Conservation (phyloP, 2,888 invertebrate genomes). For the Eubasilissa splendida region DNA sequence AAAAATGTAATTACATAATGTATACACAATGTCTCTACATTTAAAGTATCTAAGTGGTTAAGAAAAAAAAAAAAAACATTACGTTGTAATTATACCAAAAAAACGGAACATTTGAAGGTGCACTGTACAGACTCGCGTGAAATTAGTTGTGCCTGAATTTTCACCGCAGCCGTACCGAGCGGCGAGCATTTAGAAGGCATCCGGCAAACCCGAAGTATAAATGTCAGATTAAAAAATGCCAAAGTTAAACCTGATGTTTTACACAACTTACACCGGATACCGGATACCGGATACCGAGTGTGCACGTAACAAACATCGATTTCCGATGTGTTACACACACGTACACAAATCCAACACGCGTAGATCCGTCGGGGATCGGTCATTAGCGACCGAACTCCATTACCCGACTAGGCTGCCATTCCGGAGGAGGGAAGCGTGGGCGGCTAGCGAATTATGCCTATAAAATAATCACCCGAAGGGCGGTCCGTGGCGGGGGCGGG, state of each 20-base stretch:
- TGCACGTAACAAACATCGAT: conserved; percentile 9
- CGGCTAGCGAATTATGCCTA: conserved; percentile 26
- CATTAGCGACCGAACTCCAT: conserved; percentile 22
- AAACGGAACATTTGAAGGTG: no score
- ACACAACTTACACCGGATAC: conserved; percentile 1
- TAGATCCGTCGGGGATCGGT: not conserved
- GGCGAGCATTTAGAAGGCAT: not conserved
- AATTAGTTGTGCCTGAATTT: no score
- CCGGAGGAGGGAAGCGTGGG: conserved; percentile 22
- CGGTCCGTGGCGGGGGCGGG: not conserved
- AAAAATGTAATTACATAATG: no score
- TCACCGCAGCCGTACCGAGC: no score
- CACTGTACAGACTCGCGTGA: no score
- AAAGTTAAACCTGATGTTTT: not conserved
- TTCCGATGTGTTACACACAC: conserved; percentile 4
- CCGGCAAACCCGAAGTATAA: conserved; percentile 1
- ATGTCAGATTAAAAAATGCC: conserved; percentile 1
- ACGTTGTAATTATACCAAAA: no score
- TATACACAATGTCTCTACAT: no score
- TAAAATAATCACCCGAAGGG: not conserved
- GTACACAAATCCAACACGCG: not conserved
- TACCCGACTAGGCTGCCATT: not conserved
- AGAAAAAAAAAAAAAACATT: no score
- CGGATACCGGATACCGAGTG: conserved; percentile 16
- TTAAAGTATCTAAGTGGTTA: no score